Conservation (phyloP, 2,888 invertebrate genomes). For the Agriopis aurantiaria region DNA sequence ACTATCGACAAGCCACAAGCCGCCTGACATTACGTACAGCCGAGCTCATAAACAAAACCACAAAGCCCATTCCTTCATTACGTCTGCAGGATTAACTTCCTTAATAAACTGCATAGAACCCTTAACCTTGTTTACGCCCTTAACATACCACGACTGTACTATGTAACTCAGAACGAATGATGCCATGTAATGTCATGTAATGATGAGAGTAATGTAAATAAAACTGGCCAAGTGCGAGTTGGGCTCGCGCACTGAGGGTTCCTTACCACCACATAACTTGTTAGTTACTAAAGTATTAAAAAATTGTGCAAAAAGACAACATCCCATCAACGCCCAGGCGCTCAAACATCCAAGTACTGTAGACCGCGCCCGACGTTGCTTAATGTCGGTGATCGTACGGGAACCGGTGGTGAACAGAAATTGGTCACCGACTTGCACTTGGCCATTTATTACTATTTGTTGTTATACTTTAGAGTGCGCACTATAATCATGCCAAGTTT, state of each 20-base stretch:
- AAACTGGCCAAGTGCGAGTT: no score
- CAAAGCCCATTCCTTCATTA: conserved; percentile 40
- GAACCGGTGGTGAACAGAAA: conserved; percentile 6
- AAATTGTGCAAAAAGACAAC: no score
- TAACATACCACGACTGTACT: not conserved
- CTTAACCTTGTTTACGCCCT: conserved; percentile 16
- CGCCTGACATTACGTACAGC: conserved; percentile 23
- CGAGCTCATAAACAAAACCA: conserved; percentile 38
- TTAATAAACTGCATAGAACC: conserved; percentile 49
- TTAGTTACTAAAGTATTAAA: no score
- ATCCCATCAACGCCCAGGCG: conserved; percentile 58
- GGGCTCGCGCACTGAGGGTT: no score
- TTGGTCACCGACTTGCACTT: no score
- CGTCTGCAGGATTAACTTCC: conserved; percentile 39
- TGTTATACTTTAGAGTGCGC: no score
- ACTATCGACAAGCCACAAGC: conserved; percentile 1
- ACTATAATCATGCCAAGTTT: no score
- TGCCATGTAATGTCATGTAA: no score
- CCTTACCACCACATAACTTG: no score
- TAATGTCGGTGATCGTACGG: conserved; percentile 63
- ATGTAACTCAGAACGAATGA: not conserved
- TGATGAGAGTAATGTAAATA: not conserved
- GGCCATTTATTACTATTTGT: no score
- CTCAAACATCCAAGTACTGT: conserved; percentile 81
- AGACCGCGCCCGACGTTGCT: conserved; percentile 77